Evolutionary conservation across 1,140 invertebrate genomes (phyloP).

Genomic region (Drosophila suzukii): DNA sequence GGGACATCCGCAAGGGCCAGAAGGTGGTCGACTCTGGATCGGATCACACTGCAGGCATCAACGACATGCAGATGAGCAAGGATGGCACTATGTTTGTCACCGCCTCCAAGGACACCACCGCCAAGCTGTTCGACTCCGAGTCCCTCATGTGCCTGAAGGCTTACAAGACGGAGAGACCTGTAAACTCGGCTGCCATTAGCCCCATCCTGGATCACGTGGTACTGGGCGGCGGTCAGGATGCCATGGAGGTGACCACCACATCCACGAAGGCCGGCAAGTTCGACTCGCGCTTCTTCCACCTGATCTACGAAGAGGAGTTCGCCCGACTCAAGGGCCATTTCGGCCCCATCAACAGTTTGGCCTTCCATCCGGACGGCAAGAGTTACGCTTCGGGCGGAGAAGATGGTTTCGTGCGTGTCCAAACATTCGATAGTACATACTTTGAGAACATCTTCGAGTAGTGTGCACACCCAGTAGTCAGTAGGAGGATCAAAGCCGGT

Average conservation of each 20-base stretch:
- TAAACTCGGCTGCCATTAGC: constrained; percentile 98
- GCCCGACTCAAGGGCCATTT: constrained; percentile 99
- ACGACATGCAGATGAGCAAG: constrained; percentile 97
- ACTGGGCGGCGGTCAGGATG: constrained; percentile 98
- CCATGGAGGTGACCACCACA: constrained; percentile 99
- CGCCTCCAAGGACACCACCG: constrained; percentile 96
- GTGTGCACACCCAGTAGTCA: constrained; percentile 44
- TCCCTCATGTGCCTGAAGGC: constrained; percentile 94
- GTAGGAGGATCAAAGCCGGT: constrained; percentile 31
- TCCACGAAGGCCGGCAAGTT: constrained; percentile 98
- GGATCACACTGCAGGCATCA: constrained; percentile 94
- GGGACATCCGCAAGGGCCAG: constrained; percentile 95
- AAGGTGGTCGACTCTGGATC: constrained; percentile 90
- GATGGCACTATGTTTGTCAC: constrained; percentile 98
- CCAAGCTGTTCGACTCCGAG: constrained; percentile 96
- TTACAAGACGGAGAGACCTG: constrained; percentile 97
- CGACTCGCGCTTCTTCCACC: constrained; percentile 98
- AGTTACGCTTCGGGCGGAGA: constrained; percentile 99
- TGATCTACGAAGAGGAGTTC: constrained; percentile 99
- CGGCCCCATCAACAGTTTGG: constrained; percentile 99
- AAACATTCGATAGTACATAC: constrained; percentile 98
- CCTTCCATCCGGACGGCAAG: constrained; percentile 99
- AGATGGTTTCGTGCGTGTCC: constrained; percentile 98
- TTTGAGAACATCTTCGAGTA: constrained; percentile 99
- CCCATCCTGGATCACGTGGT: constrained; percentile 97